Evolutionary conservation across 2,797 vertebrate species (phyloP), one percentile per base, ranked within the genome.

Genomic region (Macropus fuliginosus): DNA sequence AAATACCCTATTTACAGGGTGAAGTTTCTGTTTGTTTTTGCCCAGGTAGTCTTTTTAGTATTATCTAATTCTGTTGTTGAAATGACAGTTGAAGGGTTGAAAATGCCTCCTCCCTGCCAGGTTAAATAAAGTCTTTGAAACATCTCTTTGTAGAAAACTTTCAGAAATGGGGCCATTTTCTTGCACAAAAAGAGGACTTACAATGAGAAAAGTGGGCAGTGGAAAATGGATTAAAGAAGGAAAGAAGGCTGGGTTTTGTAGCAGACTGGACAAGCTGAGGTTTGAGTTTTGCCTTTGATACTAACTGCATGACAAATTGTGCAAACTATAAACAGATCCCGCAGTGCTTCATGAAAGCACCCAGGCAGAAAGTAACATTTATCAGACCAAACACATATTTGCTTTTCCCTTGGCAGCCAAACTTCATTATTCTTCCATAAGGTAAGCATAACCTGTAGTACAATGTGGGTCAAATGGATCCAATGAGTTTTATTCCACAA

Each of bases 371-470:
- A 91, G 91, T 94, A 55, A 93, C 96, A 93, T 97, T 95, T 94
- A 92, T 97, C 96, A 96, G 9, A 55, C 56, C 95, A 96, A 96
- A 96, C 62, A 95, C 21, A 9, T 96, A 93, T 97, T 97, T 98
- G 95, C 96, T 97, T 97, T 98, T 97, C 96, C 93, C 56, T 92
- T 96, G 94, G 95, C 97, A 96, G 91, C 93, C 89, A 96, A 93
- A 93, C 54, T 89, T 89, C 95, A 96, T 95, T 97, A 95, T 96
- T 97, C 96, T 96, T 56, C 91, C 89, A 1, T 93, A 91, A 95
- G 94, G 96, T 93, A 93, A 96, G 93, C 57, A 96, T 50, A 55
- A 92, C 81, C 54, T 94, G 29, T 50, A 52, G 91, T 55, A 57
- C 90, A 91, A 55, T 91, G 59, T 92, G 95, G 95, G 96, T 95